These are phyloP conservation scores for Leguminivora glycinivorella DNA, from an alignment of 1,140 invertebrate genomes.

Conservation along the genomic window DNA sequence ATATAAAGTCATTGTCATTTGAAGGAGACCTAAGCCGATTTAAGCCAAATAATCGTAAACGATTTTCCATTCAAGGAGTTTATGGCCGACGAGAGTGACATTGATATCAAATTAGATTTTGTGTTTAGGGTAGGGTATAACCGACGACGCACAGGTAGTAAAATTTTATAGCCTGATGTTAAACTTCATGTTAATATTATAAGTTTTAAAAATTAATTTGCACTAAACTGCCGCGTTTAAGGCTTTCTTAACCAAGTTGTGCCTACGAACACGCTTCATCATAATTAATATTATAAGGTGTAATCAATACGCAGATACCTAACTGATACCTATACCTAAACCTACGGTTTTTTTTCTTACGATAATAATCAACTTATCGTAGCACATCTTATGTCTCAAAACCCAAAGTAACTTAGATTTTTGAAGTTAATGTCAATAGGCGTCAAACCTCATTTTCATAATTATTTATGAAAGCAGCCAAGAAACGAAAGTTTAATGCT, in stretches of 20 bases:
- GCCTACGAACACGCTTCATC: no score
- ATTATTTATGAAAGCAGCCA: constrained; percentile 13
- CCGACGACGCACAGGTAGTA: background rate
- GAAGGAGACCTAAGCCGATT: background rate
- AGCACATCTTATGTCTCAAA: no score
- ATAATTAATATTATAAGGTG: no score
- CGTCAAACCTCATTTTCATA: constrained; percentile 5
- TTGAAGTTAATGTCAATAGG: background rate
- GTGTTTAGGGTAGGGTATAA: background rate
- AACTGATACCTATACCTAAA: no score
- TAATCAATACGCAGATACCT: no score
- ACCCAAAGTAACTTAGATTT: background rate
- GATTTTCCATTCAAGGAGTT: constrained; percentile 10
- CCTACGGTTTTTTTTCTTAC: no score
- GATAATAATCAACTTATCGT: no score
- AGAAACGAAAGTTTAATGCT: constrained; percentile 31
- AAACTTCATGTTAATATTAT: background rate
- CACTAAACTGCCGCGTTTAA: background rate
- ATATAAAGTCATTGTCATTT: no score
- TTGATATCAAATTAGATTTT: constrained; percentile 18
- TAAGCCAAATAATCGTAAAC: constrained; percentile 11
- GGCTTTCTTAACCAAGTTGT: no score
- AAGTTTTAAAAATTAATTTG: background rate
- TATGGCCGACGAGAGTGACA: background rate
- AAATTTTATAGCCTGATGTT: background rate